Evolutionary conservation across 2,797 vertebrate genomes (phyloP), one percentile per base, ranked within the genome.

Genomic region (Anguilla megastoma): DNA sequence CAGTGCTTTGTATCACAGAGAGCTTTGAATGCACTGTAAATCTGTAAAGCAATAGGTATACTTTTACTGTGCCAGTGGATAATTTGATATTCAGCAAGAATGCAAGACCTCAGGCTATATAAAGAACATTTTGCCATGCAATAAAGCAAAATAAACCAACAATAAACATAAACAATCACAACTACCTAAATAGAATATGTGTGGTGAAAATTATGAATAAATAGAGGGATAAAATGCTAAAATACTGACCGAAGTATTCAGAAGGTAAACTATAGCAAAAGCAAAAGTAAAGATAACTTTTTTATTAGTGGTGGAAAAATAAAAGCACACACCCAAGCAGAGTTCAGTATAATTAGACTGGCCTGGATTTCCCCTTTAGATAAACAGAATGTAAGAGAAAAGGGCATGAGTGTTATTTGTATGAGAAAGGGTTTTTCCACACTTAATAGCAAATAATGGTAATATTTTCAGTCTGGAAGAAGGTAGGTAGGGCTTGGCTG

Each of bases 301-400:
- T n/a, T 24, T 24, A 52, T 52, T 52, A 10, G 50, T 52, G 24
- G 24, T n/a, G 63, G 27, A 74, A 74, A 33, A 16, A 14, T 36
- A 16, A 80, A 45, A 45, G 5, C n/a, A 27, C 66, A 71, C 66
- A 71, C 24, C 66, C n/a, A 7, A 74, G 33, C 18, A 45, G 76
- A 41, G 18, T 48, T n/a, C 45, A 3, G 21, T 4, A 80, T 80
- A 45, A 50, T 50, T 82, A 21, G 45, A 82, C 79, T 24, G 18
- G 76, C 18, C 21, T 80, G 45, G 79, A 82, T 10, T 48, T 82
- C 45, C 45, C 45, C 79, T 82, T 82, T 82, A 82, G n/a, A 21
- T 82, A 10, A 82, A 82, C 45, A 50, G 41, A n/a, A 50, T n/a
- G 7, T 48, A 50, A 48, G 45, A 82, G 18, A 21, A 50, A 45